Percentiles rank a stretch among this genome's conserved stretches.
These are phyloP conservation scores for Boloria selene DNA, from an alignment of 2,888 invertebrate genomes.

Conservation along the genomic window DNA sequence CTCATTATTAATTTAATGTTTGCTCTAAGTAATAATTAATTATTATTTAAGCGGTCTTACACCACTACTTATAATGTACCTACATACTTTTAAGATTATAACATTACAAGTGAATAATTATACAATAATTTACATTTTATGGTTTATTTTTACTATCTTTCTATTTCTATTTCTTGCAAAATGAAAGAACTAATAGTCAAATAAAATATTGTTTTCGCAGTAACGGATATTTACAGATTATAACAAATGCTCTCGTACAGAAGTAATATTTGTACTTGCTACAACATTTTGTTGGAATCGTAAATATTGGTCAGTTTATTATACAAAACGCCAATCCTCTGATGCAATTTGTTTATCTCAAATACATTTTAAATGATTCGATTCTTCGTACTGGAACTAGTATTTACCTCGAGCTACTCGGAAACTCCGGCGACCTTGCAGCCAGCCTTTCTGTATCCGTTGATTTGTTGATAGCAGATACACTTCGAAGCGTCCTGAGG, in stretches of 20 bases:
- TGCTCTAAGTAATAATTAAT: no score
- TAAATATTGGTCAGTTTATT: neutral
- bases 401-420: constrained; percentile 38
- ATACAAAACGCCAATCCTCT: neutral
- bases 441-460: constrained; percentile 34
- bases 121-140: no score
- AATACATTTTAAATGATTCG: constrained; percentile 13
- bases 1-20: no score
- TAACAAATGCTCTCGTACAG: neutral
- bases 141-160: no score
- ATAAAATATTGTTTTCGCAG: no score
- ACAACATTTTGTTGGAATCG: neutral
- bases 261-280: neutral
- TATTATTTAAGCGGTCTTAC: neutral
- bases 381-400: constrained; percentile 23
- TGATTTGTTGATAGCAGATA: constrained; percentile 14
- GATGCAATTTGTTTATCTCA: constrained; percentile 11
- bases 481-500: neutral
- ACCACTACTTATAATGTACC: neutral
- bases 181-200: no score
- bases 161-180: no score
- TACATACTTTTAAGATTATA: no score
- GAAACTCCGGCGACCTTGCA: constrained; percentile 49
- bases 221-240: neutral
- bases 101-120: no score